These are phyloP conservation scores for Sarcoramphus papa DNA, from an alignment of 2,797 vertebrate genomes.

Conservation along the genomic window DNA sequence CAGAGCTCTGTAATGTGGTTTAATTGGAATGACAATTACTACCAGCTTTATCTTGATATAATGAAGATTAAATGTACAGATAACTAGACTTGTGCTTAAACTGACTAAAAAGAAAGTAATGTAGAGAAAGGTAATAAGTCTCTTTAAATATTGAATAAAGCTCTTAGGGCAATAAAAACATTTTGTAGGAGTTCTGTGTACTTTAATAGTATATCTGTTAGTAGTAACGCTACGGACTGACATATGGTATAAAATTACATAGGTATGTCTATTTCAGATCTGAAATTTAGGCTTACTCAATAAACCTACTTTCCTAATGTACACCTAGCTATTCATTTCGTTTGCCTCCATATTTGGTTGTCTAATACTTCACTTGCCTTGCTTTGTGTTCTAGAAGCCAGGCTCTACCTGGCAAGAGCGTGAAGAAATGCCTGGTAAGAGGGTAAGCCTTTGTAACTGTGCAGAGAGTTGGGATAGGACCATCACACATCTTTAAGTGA, in stretches of 20 bases:
- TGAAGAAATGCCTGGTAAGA: not conserved
- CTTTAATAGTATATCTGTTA: not conserved
- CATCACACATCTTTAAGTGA: not conserved
- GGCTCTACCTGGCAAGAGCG: not conserved
- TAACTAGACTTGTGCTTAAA: not conserved
- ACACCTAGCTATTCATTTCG: not conserved
- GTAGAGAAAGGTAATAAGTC: not conserved
- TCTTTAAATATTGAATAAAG: not conserved
- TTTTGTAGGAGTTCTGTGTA: not conserved
- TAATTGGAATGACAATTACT: slow-evolving; percentile 13
- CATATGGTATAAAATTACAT: not conserved
- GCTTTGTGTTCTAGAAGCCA: not conserved
- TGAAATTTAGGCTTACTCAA: not conserved
- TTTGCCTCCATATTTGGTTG: not conserved
- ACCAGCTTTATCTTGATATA: slow-evolving; percentile 13
- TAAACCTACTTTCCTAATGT: not conserved
- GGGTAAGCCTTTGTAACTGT: not conserved
- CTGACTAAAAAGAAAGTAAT: not conserved
- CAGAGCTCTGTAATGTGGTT: not conserved
- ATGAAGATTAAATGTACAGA: slow-evolving; percentile 21
- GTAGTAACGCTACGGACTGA: not conserved
- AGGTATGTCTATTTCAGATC: not conserved
- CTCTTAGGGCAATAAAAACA: not conserved
- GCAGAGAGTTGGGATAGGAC: not conserved
- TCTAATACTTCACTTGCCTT: not conserved